These are phyloP conservation scores for Spermophilus dauricus DNA, from an alignment of 2,113 vertebrate genomes.

Conservation along the genomic window DNA sequence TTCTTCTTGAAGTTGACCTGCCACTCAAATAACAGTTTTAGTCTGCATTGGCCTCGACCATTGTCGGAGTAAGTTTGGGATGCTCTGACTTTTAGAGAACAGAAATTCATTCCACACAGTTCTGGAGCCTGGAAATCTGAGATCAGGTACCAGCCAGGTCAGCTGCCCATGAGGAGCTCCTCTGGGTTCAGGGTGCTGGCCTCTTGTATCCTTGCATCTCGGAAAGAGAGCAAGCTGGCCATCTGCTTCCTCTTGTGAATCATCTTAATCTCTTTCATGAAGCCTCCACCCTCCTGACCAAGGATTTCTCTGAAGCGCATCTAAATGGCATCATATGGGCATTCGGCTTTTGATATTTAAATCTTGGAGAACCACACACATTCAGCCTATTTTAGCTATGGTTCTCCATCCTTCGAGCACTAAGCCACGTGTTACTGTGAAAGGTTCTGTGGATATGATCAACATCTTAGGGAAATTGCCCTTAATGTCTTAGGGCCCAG, in stretches of 20 bases:
- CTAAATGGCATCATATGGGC: neutral
- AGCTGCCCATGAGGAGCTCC: too few species aligned
- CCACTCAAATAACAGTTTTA: neutral
- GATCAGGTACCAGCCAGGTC: neutral
- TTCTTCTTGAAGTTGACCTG: neutral
- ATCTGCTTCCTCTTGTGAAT: too few species aligned
- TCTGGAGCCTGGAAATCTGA: neutral
- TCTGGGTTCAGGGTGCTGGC: too few species aligned
- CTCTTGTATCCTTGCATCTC: accelerated
- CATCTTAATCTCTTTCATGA: too few species aligned
- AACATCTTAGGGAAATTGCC: neutral
- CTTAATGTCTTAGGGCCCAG: neutral
- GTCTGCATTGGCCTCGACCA: neutral
- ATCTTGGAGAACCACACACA: neutral
- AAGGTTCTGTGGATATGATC: too few species aligned
- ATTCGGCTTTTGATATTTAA: neutral
- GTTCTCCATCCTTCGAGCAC: too few species aligned
- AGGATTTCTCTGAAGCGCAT: neutral
- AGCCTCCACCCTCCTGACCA: too few species aligned
- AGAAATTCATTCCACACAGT: neutral
- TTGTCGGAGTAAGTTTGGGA: neutral
- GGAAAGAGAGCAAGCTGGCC: neutral
- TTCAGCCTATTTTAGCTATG: neutral
- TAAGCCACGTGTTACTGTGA: neutral
- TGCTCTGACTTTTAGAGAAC: neutral